phyloP scores from a whole-genome alignment of 2,797 vertebrate species.

The Hyperoplus immaculatus region DNA sequence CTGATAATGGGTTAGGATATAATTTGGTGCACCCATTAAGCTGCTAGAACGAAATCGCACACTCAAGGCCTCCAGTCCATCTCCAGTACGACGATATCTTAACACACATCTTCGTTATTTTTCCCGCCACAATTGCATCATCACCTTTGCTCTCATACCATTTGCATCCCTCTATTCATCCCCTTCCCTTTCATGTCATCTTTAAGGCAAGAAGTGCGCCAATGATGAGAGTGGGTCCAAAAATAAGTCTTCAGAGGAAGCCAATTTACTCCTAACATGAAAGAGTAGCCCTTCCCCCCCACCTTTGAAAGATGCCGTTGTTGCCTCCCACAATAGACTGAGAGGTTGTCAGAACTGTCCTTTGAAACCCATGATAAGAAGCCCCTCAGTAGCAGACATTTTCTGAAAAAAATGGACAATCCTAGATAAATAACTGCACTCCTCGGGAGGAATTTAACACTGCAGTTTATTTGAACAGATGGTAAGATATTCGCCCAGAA shows the following conservation, averaged over 20 bases:
- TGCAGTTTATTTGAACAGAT: conserved; percentile 37
- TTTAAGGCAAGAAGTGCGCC: conserved; percentile 34
- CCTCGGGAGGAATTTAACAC: conserved; percentile 29
- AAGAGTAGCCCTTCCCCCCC: conserved; percentile 38
- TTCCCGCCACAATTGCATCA: conserved; percentile 19
- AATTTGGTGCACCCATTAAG: conserved; percentile 24
- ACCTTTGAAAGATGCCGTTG: conserved; percentile 39
- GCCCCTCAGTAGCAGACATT: conserved; percentile 19
- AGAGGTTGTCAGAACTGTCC: conserved; percentile 51
- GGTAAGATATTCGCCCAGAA: conserved; percentile 30
- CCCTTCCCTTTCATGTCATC: conserved; percentile 39
- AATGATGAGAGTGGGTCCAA: conserved; percentile 33
- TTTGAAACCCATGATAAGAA: conserved; percentile 48
- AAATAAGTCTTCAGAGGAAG: conserved; percentile 55
- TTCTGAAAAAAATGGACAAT: conserved; percentile 13
- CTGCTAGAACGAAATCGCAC: conserved; percentile 11
- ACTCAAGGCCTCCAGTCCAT: conserved; percentile 17
- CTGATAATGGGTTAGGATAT: conserved; percentile 27
- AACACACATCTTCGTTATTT: conserved; percentile 22
- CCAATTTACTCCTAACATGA: conserved; percentile 67
- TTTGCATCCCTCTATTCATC: conserved; percentile 21
- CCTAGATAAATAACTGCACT: conserved; percentile 43
- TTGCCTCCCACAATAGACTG: conserved; percentile 38
- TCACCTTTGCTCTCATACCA: conserved; percentile 25
- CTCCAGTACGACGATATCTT: conserved; percentile 3